Conservation (phyloP, 2,888 invertebrate species). For the Apotomis betuletana region DNA sequence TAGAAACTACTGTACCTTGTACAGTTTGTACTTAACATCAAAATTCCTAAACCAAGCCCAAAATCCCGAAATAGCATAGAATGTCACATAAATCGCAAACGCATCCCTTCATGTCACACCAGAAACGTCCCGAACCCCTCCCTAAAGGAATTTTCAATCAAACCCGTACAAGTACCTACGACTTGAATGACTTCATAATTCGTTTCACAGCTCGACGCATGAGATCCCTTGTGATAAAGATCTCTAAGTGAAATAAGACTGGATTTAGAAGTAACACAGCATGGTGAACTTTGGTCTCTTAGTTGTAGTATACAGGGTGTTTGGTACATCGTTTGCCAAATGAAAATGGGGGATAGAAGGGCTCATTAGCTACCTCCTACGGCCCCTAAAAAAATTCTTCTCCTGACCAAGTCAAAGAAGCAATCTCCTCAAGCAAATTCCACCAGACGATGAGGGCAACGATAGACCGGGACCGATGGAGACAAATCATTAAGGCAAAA, state of each 20-base stretch:
- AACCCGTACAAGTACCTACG: conserved; percentile 55
- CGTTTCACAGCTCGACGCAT: conserved; percentile 62
- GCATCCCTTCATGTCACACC: conserved; percentile 69
- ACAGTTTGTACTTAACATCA: conserved; percentile 1
- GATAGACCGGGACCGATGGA: too few relatives aligned
- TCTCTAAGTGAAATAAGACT: conserved; percentile 52
- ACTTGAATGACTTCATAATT: conserved; percentile 67
- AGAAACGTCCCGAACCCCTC: conserved; percentile 65
- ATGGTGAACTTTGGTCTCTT: conserved; percentile 44
- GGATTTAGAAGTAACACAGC: conserved; percentile 23
- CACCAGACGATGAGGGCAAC: too few relatives aligned
- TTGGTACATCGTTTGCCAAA: too few relatives aligned
- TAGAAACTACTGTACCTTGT: too few relatives aligned
- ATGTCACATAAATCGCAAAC: conserved; percentile 59
- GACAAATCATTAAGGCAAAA: too few relatives aligned
- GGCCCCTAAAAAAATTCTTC: too few relatives aligned
- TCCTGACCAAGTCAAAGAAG: too few relatives aligned
- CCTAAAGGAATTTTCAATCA: conserved; percentile 77
- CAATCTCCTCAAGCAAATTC: too few relatives aligned
- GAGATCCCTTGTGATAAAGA: conserved; percentile 64
- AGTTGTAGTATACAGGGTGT: too few relatives aligned
- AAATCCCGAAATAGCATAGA: conserved; percentile 56
- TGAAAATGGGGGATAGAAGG: too few relatives aligned
- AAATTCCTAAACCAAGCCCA: conserved; percentile 45
- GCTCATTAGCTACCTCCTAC: too few relatives aligned